phyloP scores from a whole-genome alignment of 2,113 vertebrate species.

The Rhizomys pruinosus region DNA sequence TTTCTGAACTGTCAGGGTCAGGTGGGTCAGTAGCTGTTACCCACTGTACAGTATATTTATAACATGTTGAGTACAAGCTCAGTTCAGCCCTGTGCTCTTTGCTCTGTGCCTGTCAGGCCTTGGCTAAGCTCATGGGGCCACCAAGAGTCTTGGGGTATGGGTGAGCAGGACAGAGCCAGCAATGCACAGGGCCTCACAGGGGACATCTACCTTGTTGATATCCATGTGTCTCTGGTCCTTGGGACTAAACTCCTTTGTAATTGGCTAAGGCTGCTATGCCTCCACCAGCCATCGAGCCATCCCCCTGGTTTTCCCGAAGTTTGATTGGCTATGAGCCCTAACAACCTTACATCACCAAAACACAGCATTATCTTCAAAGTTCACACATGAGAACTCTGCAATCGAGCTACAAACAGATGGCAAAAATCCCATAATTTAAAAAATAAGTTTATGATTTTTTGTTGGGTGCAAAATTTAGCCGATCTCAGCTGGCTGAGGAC shows the following conservation, averaged over 20 bases:
- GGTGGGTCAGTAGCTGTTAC: neutral
- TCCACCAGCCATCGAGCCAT: neutral
- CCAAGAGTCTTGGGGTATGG: rapidly evolving
- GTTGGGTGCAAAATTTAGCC: too few species aligned
- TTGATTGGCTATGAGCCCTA: too few species aligned
- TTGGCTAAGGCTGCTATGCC: neutral
- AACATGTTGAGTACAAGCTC: rapidly evolving
- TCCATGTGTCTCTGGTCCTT: neutral
- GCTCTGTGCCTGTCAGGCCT: neutral
- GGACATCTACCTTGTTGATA: rapidly evolving
- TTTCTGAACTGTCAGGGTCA: neutral
- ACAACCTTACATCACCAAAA: neutral
- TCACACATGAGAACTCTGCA: neutral
- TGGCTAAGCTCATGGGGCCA: rapidly evolving
- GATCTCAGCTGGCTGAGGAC: neutral
- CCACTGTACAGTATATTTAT: rapidly evolving
- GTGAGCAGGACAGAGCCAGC: rapidly evolving
- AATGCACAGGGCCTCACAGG: rapidly evolving
- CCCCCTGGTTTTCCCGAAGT: neutral
- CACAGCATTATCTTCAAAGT: neutral
- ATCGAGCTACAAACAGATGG: neutral
- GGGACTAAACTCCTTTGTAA: too few species aligned
- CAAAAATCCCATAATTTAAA: neutral
- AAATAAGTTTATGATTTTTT: neutral
- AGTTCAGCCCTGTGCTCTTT: neutral